Evolutionary conservation across 1,140 invertebrate species (phyloP), one percentile per base, ranked within the genome.

Genomic region (Aricia agestis): DNA sequence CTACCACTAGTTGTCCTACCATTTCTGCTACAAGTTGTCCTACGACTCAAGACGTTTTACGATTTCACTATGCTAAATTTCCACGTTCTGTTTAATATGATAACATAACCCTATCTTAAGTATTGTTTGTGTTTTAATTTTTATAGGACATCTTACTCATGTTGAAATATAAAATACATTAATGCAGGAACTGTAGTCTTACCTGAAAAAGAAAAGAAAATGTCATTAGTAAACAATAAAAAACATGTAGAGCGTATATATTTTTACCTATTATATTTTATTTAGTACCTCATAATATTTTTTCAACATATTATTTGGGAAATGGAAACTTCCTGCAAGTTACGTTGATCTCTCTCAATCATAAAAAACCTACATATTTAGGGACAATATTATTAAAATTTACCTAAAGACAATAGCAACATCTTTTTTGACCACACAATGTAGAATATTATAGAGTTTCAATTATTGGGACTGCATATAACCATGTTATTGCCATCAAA

Each of bases 121-220:
- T 52, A 9, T 13, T 52, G 45, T 52, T 52, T 13, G 45, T 52
- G 1, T 52, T 52, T 52, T 13, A 15, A 15, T 52, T 52, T 11
- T 15, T 13, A 11, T 11, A 52, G 45, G 9, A 36, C 6, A 36
- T 36, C 36, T 36, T 36, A 36, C 36, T 5, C 36, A 36, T 36
- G 5, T 36, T 9, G 36, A 7, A 36, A 36, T 36, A 9, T 9
- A 32, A 36, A 36, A 52, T 15, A 52, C 13, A 52, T 42, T 42
- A 13, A 4, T 52, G 1, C 45, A 52, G 45, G 45, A 66, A 31
- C 36, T 36, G 13, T 0, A 67, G 36, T 67, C 82, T 84, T 84
- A 84, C 82, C 82, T 84, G 79, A 67, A 84, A 83, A 77, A 67
- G 58, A 82, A 66, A 72, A 72, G n/a, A 74, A 71, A 72, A 52